A percentile compares a stretch with the other conserved stretches of the same genome.
phyloP scores from a whole-genome alignment of 2,113 vertebrate genomes.

The Alligator mississippiensis region DNA sequence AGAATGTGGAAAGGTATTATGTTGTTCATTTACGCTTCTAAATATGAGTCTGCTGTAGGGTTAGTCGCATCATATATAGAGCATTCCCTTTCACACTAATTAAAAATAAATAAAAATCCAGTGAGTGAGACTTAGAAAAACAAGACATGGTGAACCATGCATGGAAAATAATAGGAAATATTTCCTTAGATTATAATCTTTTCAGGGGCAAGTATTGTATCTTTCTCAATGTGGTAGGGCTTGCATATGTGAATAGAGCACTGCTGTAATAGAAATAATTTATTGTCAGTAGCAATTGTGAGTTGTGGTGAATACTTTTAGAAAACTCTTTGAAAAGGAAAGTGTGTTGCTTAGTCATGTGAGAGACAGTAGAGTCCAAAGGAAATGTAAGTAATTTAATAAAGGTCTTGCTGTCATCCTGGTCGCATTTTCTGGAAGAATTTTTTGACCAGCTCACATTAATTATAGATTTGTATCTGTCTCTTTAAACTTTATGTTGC shows the following conservation, averaged over 20 bases:
- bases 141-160: background rate
- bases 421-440: background rate
- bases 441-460: background rate
- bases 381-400: background rate
- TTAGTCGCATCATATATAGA: background rate
- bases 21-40: background rate
- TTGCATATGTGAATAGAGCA: background rate
- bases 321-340: background rate
- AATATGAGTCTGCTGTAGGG: background rate
- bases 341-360: background rate
- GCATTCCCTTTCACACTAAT: background rate
- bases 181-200: background rate
- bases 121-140: background rate
- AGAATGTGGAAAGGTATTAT: conserved; percentile 85
- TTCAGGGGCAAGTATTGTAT: background rate
- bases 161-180: background rate
- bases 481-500: background rate
- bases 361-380: background rate
- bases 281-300: background rate
- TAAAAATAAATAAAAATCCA: background rate
- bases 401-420: background rate
- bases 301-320: background rate
- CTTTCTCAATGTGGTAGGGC: background rate
- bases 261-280: background rate
- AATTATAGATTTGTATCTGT: background rate